A percentile compares a stretch with the other conserved stretches of the same genome.
Evolutionary conservation across 1,140 invertebrate species (phyloP).

Genomic region (Drosophila pandora): DNA sequence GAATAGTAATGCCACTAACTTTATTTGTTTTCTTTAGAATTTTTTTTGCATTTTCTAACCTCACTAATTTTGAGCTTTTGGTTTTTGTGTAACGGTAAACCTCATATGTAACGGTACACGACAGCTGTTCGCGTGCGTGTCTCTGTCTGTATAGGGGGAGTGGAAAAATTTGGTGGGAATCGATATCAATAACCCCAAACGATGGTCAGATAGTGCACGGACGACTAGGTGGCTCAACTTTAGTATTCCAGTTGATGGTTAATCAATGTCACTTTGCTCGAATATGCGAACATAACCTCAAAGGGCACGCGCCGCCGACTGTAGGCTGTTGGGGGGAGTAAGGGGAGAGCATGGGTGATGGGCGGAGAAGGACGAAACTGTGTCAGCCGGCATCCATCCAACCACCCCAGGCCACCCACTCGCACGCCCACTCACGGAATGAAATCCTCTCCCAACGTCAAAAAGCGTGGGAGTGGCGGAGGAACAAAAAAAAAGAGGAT

Average conservation of each 20-base stretch:
- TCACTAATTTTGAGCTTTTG: slow-evolving; percentile 3
- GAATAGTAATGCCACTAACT: neutral
- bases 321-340: neutral
- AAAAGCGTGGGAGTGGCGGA: slow-evolving; percentile 37
- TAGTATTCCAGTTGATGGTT: slow-evolving; percentile 22
- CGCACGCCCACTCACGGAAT: slow-evolving; percentile 1
- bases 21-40: neutral
- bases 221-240: neutral
- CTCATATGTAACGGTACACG: neutral
- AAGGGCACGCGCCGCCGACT: slow-evolving; percentile 17
- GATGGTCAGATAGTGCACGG: neutral
- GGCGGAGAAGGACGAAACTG: slow-evolving; percentile 21
- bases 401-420: neutral
- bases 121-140: slow-evolving; percentile 30
- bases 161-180: slow-evolving; percentile 40
- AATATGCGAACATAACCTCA: slow-evolving; percentile 45
- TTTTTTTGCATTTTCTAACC: neutral
- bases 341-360: neutral
- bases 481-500: slow-evolving; percentile 6
- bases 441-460: slow-evolving; percentile 37
- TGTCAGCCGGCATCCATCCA: slow-evolving; percentile 21
- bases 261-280: slow-evolving; percentile 42
- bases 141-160: neutral
- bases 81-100: slow-evolving; percentile 2
- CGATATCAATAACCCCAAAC: slow-evolving; percentile 39